Percentiles rank a stretch among this genome's conserved stretches.
phyloP scores from a whole-genome alignment of 2,113 vertebrate genomes.

The Engraulis encrasicolus region DNA sequence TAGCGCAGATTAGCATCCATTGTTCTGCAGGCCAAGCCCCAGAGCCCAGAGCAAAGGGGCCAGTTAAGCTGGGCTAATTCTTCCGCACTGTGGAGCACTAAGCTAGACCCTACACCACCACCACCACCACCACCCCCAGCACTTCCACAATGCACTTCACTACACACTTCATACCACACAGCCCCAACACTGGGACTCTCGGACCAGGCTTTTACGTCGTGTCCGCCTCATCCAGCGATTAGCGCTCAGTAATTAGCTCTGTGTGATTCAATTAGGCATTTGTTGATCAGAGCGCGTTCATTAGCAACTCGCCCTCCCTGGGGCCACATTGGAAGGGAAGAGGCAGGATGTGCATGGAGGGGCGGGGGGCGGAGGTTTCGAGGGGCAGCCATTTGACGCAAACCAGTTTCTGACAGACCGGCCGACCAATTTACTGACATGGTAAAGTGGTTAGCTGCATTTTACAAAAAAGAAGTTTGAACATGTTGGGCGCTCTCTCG shows the following conservation, averaged over 20 bases:
- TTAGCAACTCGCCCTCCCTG: conserved; percentile 30
- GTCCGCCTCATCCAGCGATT: too few relatives aligned
- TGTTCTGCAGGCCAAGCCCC: conserved; percentile 59
- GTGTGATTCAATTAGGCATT: conserved; percentile 70
- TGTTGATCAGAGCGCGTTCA: conserved; percentile 55
- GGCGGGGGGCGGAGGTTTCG: not conserved
- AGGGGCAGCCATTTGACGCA: too few relatives aligned
- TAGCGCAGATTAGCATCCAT: conserved; percentile 69
- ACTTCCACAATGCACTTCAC: too few relatives aligned
- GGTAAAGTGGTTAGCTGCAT: too few relatives aligned
- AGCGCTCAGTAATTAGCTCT: conserved; percentile 59
- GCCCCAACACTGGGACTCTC: not conserved
- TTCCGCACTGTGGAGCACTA: not conserved
- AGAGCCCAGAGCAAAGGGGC: not conserved
- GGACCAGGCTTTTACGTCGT: not conserved
- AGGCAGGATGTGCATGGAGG: too few relatives aligned
- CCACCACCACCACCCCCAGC: not conserved
- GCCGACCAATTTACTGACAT: too few relatives aligned
- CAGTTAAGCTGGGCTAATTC: conserved; percentile 30
- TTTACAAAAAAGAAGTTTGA: not conserved
- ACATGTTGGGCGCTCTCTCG: not conserved
- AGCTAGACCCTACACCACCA: not conserved
- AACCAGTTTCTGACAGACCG: too few relatives aligned
- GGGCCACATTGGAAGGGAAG: not conserved
- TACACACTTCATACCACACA: not conserved